phyloP scores from a whole-genome alignment of 2,888 invertebrate species.

The Trichopoda pennipes region DNA sequence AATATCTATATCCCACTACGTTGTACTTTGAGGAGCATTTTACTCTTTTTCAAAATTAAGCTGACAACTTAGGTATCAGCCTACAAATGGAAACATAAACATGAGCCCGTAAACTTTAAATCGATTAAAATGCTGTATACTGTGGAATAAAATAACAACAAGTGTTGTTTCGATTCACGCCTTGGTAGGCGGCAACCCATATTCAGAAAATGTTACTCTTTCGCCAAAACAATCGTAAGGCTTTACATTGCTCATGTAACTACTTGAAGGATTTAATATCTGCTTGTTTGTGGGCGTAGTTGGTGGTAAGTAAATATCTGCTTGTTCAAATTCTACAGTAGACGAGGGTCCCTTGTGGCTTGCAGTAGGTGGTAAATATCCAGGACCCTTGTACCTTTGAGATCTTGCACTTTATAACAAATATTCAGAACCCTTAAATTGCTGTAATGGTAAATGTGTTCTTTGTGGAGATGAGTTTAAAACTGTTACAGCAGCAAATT shows the following conservation, averaged over 20 bases:
- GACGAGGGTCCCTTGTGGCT: constrained; percentile 14
- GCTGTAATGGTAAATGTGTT: too few species aligned
- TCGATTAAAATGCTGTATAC: too few species aligned
- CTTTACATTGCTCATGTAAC: constrained; percentile 75
- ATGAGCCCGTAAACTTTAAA: too few species aligned
- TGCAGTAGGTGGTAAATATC: constrained; percentile 33
- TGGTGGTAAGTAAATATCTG: constrained; percentile 60
- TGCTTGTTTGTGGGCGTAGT: constrained; percentile 39
- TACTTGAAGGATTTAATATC: constrained; percentile 73
- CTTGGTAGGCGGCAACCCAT: constrained; percentile 63
- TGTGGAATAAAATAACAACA: too few species aligned
- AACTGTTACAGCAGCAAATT: background rate
- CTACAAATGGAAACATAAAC: too few species aligned
- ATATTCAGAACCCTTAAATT: constrained; percentile 30
- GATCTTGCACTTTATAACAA: background rate
- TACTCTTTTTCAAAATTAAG: too few species aligned
- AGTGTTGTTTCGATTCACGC: too few species aligned
- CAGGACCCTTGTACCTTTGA: background rate
- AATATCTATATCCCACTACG: too few species aligned
- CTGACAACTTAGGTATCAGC: too few species aligned
- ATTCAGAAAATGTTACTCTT: constrained; percentile 59
- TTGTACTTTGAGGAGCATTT: too few species aligned
- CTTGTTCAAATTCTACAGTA: background rate
- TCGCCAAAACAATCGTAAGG: constrained; percentile 74
- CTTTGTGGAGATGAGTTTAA: too few species aligned